Conservation (phyloP, 2,888 invertebrate species). For the Thysanoteuthis rhombus region DNA sequence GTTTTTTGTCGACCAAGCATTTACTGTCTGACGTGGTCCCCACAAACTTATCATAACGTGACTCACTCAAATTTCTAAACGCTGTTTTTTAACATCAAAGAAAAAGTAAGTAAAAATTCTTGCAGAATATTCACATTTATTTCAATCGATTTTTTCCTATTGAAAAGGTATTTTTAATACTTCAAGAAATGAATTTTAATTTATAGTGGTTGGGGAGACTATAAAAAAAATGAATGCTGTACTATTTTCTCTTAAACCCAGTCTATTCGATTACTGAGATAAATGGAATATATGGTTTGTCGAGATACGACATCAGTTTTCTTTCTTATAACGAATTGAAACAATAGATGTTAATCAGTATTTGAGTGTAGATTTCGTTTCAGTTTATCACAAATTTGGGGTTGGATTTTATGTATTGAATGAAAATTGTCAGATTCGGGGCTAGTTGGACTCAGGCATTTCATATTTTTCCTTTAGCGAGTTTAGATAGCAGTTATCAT, state of each 20-base stretch:
- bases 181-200: neutral
- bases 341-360: neutral
- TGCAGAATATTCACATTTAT: too few relatives aligned
- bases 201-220: neutral
- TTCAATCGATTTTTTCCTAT: neutral
- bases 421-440: too few relatives aligned
- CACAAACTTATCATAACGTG: neutral
- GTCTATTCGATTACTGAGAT: neutral
- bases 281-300: neutral
- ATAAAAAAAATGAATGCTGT: neutral
- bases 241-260: neutral
- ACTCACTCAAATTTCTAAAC: neutral
- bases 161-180: neutral
- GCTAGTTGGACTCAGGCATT: too few relatives aligned
- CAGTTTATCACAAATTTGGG: too few relatives aligned
- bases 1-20: neutral
- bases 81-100: neutral
- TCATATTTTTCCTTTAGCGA: too few relatives aligned
- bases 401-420: too few relatives aligned
- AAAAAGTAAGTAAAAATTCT: neutral
- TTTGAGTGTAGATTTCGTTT: too few relatives aligned
- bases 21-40: neutral
- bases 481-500: too few relatives aligned
- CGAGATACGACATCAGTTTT: neutral
- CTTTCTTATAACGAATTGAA: neutral